These are phyloP conservation scores for Limanda limanda DNA, from an alignment of 2,113 vertebrate species.

Conservation along the genomic window DNA sequence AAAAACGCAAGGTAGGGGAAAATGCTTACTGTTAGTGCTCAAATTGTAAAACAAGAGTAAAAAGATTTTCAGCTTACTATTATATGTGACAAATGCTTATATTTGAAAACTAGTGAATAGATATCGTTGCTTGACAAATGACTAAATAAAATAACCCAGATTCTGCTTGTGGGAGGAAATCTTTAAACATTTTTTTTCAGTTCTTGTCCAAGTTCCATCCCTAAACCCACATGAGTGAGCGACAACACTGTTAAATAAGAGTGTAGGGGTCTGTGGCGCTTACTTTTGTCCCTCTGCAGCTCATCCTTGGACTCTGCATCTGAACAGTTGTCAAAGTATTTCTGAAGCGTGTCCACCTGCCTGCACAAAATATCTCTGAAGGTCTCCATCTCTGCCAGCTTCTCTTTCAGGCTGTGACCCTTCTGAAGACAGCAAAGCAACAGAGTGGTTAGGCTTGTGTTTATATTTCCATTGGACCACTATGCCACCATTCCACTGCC, in stretches of 20 bases:
- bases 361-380: slow-evolving; percentile 93
- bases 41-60: too few relatives aligned
- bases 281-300: slow-evolving; percentile 95
- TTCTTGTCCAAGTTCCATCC: not conserved
- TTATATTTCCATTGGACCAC: not conserved
- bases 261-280: slow-evolving; percentile 7
- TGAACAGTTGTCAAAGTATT: slow-evolving; percentile 85
- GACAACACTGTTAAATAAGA: not conserved
- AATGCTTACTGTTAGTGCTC: too few relatives aligned
- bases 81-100: too few relatives aligned
- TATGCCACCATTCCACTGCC: not conserved
- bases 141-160: too few relatives aligned
- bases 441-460: not conserved
- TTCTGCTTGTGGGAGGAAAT: too few relatives aligned
- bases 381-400: slow-evolving; percentile 99
- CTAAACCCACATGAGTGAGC: not conserved
- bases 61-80: too few relatives aligned
- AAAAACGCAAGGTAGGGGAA: too few relatives aligned
- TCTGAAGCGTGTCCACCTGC: slow-evolving; percentile 86
- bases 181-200: too few relatives aligned
- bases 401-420: slow-evolving; percentile 94
- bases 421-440: slow-evolving; percentile 78
- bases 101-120: too few relatives aligned
- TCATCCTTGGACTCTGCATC: slow-evolving; percentile 93
- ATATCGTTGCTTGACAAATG: too few relatives aligned